Percentiles rank a stretch among this genome's conserved stretches.
Conservation (phyloP, 2,797 vertebrate species). For the Catostomus latipinnis region DNA sequence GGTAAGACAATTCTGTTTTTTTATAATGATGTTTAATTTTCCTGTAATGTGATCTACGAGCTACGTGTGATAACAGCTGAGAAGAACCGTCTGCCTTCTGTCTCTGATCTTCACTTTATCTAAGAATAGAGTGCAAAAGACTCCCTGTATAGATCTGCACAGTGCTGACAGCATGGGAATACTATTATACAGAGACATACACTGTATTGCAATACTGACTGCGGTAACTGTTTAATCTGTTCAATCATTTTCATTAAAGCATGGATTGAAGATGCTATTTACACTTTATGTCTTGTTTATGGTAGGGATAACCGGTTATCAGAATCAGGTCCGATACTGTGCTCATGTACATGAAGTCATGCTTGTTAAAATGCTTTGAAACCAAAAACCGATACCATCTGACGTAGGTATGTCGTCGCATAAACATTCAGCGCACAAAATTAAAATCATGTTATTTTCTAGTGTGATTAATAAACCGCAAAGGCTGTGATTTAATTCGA, state of each 20-base stretch:
- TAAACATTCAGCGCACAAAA: too few relatives aligned
- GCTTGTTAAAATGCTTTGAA: too few relatives aligned
- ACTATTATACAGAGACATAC: slow-evolving; percentile 28
- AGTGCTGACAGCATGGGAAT: slow-evolving; percentile 57
- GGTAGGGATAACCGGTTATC: too few relatives aligned
- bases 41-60: background rate
- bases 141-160: slow-evolving; percentile 64
- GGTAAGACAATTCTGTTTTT: slow-evolving; percentile 80
- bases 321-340: too few relatives aligned
- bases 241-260: background rate
- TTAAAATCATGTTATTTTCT: too few relatives aligned
- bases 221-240: background rate
- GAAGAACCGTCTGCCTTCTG: slow-evolving; percentile 75
- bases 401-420: too few relatives aligned
- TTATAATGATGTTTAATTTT: background rate
- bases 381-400: too few relatives aligned
- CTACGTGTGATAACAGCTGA: slow-evolving; percentile 70
- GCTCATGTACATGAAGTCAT: too few relatives aligned
- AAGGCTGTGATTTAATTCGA: too few relatives aligned
- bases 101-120: slow-evolving; percentile 77
- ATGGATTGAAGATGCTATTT: too few relatives aligned
- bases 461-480: too few relatives aligned
- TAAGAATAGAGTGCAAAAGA: slow-evolving; percentile 79
- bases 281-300: too few relatives aligned
- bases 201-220: slow-evolving; percentile 12